A percentile compares a stretch with the other conserved stretches of the same genome.
Conservation (phyloP, 2,113 vertebrate genomes). For the Anthoscopus minutus region DNA sequence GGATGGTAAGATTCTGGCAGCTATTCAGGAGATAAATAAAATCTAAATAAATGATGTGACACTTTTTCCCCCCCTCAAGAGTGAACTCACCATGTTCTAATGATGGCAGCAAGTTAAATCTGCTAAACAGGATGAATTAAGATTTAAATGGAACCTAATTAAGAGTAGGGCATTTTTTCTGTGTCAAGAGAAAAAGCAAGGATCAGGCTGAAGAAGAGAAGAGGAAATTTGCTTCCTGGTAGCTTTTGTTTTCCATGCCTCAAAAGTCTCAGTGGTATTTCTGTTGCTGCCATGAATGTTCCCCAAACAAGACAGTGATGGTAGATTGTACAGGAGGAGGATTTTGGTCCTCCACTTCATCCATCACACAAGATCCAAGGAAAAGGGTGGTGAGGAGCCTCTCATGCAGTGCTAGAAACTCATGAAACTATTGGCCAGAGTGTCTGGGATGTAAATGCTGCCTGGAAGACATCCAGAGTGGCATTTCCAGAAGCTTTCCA, state of each 20-base stretch:
- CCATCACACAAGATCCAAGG: neutral
- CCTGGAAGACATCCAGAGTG: neutral
- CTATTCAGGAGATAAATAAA: neutral
- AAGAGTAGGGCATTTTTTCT: neutral
- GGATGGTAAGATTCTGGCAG: slow-evolving; percentile 82
- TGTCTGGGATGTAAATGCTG: neutral
- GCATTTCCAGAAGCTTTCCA: neutral
- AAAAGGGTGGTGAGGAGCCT: neutral
- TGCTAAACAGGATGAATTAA: neutral
- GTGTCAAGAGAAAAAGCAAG: neutral
- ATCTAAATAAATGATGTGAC: neutral
- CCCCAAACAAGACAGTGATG: neutral
- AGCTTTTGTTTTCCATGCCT: neutral
- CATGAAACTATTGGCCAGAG: neutral
- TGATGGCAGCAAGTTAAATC: neutral
- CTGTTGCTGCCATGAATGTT: neutral
- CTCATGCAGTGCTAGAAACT: neutral
- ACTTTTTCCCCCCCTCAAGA: neutral
- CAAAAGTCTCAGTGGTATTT: neutral
- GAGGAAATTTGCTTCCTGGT: neutral
- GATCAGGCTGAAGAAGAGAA: neutral
- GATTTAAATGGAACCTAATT: neutral
- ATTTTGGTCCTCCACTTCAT: neutral
- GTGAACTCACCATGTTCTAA: neutral
- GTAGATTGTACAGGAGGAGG: neutral